Base-by-base conservation (phyloP, 2,888 invertebrate genomes). In the Hyppa rectilinea region DNA sequence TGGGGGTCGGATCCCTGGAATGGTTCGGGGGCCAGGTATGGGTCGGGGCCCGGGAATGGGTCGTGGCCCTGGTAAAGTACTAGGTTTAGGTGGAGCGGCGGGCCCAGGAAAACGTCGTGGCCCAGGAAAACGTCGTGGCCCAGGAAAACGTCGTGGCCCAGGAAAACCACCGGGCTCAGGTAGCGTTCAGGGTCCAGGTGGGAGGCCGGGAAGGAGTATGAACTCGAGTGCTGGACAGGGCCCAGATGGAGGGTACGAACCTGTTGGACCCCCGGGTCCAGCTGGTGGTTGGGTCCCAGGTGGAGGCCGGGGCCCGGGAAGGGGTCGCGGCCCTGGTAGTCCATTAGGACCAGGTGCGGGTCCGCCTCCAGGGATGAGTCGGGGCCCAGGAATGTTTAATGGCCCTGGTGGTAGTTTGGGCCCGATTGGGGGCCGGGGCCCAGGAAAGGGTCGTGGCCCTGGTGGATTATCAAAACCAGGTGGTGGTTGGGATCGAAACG, bases 231-330 rank as follows among this genome's bases (percentile, higher is more conserved):
- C 6, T n/a, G 17, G 26, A 23, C 23, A 20, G 14, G 20, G 26
- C 6, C 26, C 2, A 45, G 1, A 17, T 23, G 31, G 6, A 31
- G 23, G 31, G 2, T 60, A 31, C 31, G 50, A 26, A 10, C 64
- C 52, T 4, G 23, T 69, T 55, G 53, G 2, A 14, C 68, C 53
- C 14, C 53, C 66, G 3, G 45, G 67, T 5, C 67, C 56, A 17
- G 49, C 52, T 36, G n/a, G 31, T 4, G 68, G 68, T 68, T 63
- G 52, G 52, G n/a, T 61, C 1, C 61, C 38, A 10, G 29, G 23
- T 36, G 45, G 23, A 1, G 26, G 61, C 38, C 7, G 10, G 14
- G 53, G 14, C 3, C 7, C 31, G 7, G 38, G 14, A 14, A 20
- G 23, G 10, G 10, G 38, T 14, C 29, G 7, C 9, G 3, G 14